A percentile compares a stretch with the other conserved stretches of the same genome.
Evolutionary conservation across 2,888 invertebrate genomes (phyloP).

Genomic region (Mycalesis mineus): DNA sequence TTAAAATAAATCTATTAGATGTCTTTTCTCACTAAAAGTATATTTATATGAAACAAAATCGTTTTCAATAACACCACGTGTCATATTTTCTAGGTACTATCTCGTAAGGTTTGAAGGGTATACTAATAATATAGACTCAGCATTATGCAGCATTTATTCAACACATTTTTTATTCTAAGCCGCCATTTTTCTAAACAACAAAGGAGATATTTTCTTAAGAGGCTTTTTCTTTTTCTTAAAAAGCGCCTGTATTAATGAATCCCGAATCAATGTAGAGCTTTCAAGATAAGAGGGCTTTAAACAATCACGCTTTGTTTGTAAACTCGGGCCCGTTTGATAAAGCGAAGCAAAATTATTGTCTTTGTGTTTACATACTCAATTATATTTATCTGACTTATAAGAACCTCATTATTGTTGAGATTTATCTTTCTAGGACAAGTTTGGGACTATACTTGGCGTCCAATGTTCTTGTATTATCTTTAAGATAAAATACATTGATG

Average conservation of each 20-base stretch:
- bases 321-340: neutral
- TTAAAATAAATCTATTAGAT: no score
- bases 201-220: neutral
- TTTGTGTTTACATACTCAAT: slow-evolving; percentile 7
- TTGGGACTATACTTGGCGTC: neutral
- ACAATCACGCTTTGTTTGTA: neutral
- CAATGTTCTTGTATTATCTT: neutral
- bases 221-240: neutral
- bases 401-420: neutral
- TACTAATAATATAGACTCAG: no score
- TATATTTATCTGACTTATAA: neutral
- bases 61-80: no score
- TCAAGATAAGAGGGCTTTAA: slow-evolving; percentile 1
- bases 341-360: slow-evolving; percentile 4
- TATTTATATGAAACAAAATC: no score
- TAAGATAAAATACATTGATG: no score
- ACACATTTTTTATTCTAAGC: no score
- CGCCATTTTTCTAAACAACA: neutral
- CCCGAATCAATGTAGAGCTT: neutral
- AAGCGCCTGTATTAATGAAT: neutral
- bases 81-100: no score
- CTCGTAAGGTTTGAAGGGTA: no score
- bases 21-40: no score
- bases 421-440: neutral
- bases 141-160: no score